Evolutionary conservation across 2,113 vertebrate species (phyloP).

Genomic region (Dromiciops gliroides): DNA sequence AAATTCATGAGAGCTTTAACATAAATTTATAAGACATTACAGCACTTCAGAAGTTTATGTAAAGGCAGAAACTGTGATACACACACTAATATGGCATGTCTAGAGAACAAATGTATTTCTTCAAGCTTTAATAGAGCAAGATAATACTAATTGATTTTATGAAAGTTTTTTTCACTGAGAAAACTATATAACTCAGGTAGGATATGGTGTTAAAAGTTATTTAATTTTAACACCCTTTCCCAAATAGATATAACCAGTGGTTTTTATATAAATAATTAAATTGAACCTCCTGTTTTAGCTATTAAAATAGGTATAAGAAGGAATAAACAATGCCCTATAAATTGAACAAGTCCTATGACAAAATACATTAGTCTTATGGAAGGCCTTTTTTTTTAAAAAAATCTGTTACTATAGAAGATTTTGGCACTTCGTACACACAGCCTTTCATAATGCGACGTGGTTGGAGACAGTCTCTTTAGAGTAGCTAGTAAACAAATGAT

Average conservation of each 20-base stretch:
- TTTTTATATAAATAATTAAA: background rate
- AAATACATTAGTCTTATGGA: background rate
- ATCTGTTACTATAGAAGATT: background rate
- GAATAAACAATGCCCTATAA: background rate
- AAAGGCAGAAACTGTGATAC: background rate
- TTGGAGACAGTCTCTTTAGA: background rate
- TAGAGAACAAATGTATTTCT: background rate
- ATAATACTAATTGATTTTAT: background rate
- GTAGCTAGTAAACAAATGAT: background rate
- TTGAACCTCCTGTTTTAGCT: background rate
- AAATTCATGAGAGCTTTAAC: background rate
- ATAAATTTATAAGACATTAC: background rate
- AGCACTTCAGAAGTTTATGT: background rate
- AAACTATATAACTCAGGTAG: background rate
- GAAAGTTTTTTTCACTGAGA: background rate
- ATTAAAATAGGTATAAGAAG: background rate
- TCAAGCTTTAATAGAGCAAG: background rate
- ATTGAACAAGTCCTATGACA: background rate
- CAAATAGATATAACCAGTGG: conserved; percentile 1
- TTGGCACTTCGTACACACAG: background rate
- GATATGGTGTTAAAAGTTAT: background rate
- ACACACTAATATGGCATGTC: background rate
- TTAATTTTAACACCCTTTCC: background rate
- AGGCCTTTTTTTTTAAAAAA: background rate
- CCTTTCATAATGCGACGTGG: background rate